Evolutionary conservation across 2,888 invertebrate genomes (phyloP).

Genomic region (Mimachlamys varia): DNA sequence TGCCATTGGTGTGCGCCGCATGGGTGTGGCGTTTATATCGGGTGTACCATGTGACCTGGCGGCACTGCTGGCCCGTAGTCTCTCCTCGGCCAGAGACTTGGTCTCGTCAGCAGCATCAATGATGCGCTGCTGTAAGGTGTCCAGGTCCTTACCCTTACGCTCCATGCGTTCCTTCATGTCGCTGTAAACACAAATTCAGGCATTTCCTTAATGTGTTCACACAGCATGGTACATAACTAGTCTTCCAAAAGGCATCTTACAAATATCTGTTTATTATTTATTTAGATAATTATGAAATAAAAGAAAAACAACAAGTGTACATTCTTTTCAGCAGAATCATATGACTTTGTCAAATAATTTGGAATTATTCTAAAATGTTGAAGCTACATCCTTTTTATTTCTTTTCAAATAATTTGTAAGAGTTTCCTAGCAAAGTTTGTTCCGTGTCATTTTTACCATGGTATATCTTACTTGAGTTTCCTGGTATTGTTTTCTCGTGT

Average conservation of each 20-base stretch:
- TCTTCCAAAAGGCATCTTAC: slow-evolving; percentile 61
- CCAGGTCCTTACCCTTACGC: slow-evolving; percentile 63
- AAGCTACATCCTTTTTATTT: no score
- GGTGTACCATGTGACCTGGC: slow-evolving; percentile 41
- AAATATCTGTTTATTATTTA: no score
- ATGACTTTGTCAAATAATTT: no score
- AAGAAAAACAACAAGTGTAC: no score
- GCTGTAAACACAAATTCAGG: slow-evolving; percentile 52
- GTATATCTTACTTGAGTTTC: slow-evolving; percentile 51
- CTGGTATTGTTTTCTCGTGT: slow-evolving; percentile 69
- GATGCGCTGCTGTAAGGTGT: slow-evolving; percentile 63
- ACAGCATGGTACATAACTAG: background rate
- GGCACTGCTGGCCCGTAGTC: slow-evolving; percentile 55
- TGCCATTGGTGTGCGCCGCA: background rate
- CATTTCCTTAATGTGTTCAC: background rate
- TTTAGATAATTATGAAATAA: no score
- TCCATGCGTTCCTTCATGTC: slow-evolving; percentile 65
- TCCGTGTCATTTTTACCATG: slow-evolving; percentile 65
- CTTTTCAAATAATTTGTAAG: no score
- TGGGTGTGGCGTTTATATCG: slow-evolving; percentile 1
- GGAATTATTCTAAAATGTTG: no score
- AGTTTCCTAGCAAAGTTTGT: slow-evolving; percentile 74
- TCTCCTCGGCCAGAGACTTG: slow-evolving; percentile 61
- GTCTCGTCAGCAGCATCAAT: slow-evolving; percentile 67
- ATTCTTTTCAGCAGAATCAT: no score